Conservation (phyloP, 2,888 invertebrate species). For the Priocnemis perturbator region DNA sequence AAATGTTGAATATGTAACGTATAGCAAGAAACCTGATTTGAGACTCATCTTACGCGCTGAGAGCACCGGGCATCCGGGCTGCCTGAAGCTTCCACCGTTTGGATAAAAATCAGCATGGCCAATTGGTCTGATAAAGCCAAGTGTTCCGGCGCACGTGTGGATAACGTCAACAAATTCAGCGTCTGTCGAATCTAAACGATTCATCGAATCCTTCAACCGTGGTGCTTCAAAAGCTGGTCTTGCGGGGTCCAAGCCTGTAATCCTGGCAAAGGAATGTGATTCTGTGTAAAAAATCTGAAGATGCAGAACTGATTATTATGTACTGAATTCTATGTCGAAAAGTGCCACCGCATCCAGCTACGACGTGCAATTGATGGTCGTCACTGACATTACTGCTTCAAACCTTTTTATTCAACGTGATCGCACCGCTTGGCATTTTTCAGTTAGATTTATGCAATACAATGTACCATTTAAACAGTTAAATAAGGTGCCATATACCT, state of each 20-base stretch:
- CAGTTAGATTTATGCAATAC: no score
- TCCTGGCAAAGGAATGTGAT: conserved; percentile 67
- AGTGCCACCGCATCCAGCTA: no score
- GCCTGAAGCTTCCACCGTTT: conserved; percentile 81
- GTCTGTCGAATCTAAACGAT: conserved; percentile 80
- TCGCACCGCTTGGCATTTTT: no score
- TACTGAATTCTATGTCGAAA: no score
- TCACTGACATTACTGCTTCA: no score
- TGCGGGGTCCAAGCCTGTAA: conserved; percentile 82
- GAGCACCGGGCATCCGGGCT: conserved; percentile 82
- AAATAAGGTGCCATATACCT: no score
- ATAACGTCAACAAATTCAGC: conserved; percentile 85
- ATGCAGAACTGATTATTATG: no score
- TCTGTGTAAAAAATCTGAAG: no score
- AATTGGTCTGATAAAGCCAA: conserved; percentile 79
- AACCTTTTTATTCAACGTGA: no score
- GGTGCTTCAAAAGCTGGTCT: conserved; percentile 79
- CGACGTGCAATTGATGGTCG: no score
- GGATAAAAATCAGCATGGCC: conserved; percentile 87
- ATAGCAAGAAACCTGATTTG: not conserved
- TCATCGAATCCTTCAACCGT: conserved; percentile 63
- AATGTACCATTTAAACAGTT: no score
- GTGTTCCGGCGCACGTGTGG: conserved; percentile 83
- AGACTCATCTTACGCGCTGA: conserved; percentile 52
- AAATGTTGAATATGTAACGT: not conserved